phyloP scores from a whole-genome alignment of 2,888 invertebrate species.

The Graphium colonna region DNA sequence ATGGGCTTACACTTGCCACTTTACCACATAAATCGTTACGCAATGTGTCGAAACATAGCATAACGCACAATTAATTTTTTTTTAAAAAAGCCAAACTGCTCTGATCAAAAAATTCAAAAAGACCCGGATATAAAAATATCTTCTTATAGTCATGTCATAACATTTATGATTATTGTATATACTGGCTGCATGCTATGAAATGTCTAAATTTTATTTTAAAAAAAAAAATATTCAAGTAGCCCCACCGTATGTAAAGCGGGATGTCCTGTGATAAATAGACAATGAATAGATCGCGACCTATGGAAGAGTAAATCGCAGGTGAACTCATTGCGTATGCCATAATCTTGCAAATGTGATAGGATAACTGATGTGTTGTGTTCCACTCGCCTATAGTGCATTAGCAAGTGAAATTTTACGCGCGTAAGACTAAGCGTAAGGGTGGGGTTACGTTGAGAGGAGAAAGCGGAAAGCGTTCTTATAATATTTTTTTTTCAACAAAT shows the following conservation, averaged over 20 bases:
- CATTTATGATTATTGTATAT: too few relatives aligned
- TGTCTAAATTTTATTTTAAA: not conserved
- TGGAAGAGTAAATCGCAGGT: constrained; percentile 30
- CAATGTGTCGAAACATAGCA: too few relatives aligned
- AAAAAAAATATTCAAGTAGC: not conserved
- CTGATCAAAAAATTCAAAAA: too few relatives aligned
- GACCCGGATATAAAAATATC: too few relatives aligned
- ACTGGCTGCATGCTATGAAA: not conserved
- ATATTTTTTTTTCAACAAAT: too few relatives aligned
- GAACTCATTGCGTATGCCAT: constrained; percentile 31
- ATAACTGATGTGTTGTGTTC: constrained; percentile 22
- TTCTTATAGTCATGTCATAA: too few relatives aligned
- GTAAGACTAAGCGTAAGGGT: not conserved
- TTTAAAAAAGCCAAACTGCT: too few relatives aligned
- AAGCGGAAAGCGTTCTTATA: not conserved
- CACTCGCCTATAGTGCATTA: constrained; percentile 17
- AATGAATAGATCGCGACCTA: constrained; percentile 27
- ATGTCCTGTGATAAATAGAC: constrained; percentile 3
- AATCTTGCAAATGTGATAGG: constrained; percentile 28
- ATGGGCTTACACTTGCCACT: too few relatives aligned
- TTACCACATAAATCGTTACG: too few relatives aligned
- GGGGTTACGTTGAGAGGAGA: not conserved
- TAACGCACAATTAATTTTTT: too few relatives aligned
- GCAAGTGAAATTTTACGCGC: constrained; percentile 24
- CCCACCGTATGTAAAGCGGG: not conserved